Evolutionary conservation across 2,113 vertebrate genomes (phyloP).

Genomic region (Poeciliopsis turrubarensis): DNA sequence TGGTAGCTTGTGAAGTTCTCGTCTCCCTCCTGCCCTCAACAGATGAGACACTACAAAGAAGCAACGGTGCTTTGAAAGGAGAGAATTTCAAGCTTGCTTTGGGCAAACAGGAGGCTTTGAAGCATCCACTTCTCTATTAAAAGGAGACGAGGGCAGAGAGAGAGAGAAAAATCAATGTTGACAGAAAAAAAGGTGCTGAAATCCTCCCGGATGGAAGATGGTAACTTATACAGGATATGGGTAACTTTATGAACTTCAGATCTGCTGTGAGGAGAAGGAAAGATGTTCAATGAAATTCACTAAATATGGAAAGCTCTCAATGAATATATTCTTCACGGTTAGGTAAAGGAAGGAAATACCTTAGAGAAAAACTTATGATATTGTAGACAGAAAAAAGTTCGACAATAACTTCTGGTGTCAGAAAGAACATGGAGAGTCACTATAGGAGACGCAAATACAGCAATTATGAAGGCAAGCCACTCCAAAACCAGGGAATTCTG

Average conservation of each 20-base stretch:
- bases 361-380: no score
- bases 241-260: conserved; percentile 39
- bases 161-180: conserved; percentile 88
- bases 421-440: no score
- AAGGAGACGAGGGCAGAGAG: conserved; percentile 61
- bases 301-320: not conserved
- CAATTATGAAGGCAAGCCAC: no score
- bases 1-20: conserved; percentile 89
- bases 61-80: conserved; percentile 85
- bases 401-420: no score
- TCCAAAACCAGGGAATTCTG: no score
- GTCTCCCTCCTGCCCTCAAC: conserved; percentile 82
- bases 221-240: conserved; percentile 47
- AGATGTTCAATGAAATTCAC: not conserved
- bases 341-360: no score
- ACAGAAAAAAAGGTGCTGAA: conserved; percentile 74
- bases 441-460: no score
- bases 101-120: conserved; percentile 87
- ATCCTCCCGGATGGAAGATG: conserved; percentile 59
- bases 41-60: conserved; percentile 90
- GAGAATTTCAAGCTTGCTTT: conserved; percentile 88
- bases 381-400: no score
- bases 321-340: no score
- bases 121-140: conserved; percentile 87
- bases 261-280: conserved; percentile 11